Evolutionary conservation across 2,113 vertebrate species (phyloP), one percentile per base, ranked within the genome.

Genomic region (Micronycteris hirsuta): DNA sequence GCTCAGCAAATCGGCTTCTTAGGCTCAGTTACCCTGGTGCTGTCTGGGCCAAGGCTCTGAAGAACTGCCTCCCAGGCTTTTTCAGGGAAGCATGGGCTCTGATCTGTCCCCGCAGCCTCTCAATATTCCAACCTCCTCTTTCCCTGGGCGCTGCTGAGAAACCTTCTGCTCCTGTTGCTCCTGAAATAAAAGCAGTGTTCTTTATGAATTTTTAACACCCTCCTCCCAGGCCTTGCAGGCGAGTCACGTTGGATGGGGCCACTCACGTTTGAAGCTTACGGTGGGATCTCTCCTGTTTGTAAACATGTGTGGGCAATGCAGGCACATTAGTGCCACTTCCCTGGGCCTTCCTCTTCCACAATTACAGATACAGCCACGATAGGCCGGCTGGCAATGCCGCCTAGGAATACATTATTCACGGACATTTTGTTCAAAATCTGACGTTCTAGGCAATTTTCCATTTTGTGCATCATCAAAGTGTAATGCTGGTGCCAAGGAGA

Each of bases 191-290:
- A 97, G 97, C 98, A 97, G 98, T 97, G 98, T 98, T 98, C 98
- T 98, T 99, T 98, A 99, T 99, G 98, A 98, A 99, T 99, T 99
- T 99, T 99, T 98, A 99, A 99, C 98, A 94, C 96, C 97, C 98
- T 97, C 95, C 91, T 96, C 88, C 97, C 88, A 82, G 96, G 96
- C 98, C 98, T 98, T 98, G 98, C 98, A 98, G 98, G 98, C 95
- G 82, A 98, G 97, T 98, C 98, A 98, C 96, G 85, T 98, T 97
- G 92, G 14, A 96, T 96, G 98, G 94, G 98, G 98, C 98, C 98
- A 86, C 97, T 96, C 96, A 45, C 47, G 93, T 98, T 97, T 95
- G 97, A 98, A 98, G 96, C 96, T 97, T 98, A 97, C 93, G 98
- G 98, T 97, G 95, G 93, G 74, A 97, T 98, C 98, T 86, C 98